Percentiles rank a stretch among this genome's conserved stretches.
Conservation (phyloP, 2,113 vertebrate species). For the Anolis carolinensis region DNA sequence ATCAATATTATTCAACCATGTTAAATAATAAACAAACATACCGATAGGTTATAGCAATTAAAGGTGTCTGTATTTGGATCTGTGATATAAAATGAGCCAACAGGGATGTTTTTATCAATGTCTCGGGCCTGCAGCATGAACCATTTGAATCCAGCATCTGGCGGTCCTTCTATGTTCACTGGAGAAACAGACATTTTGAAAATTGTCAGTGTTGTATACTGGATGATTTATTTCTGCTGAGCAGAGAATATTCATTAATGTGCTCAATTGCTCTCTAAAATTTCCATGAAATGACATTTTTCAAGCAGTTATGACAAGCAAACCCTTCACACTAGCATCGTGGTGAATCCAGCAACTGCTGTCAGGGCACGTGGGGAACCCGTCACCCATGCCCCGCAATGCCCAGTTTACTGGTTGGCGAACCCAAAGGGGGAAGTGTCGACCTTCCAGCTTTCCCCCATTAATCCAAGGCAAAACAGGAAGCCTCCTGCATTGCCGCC, state of each 20-base stretch:
- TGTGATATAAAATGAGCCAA: constrained; percentile 15
- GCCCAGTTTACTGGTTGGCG: no score
- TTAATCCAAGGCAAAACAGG: no score
- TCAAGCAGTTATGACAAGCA: neutral
- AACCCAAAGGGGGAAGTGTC: no score
- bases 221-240: neutral
- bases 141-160: constrained; percentile 25
- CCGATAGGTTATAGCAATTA: constrained; percentile 24
- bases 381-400: no score
- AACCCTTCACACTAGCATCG: no score
- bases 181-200: constrained; percentile 4
- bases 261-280: neutral
- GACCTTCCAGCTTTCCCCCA: no score
- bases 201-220: neutral
- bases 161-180: constrained; percentile 18
- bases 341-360: no score
- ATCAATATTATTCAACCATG: no score
- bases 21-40: neutral
- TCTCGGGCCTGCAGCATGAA: constrained; percentile 37
- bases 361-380: no score
- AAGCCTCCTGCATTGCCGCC: no score
- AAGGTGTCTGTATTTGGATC: constrained; percentile 6
- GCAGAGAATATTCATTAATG: neutral
- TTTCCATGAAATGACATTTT: neutral
- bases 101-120: constrained; percentile 20